Evolutionary conservation across 2,888 invertebrate genomes (phyloP).

Genomic region (Scaptomyza caliginosa): DNA sequence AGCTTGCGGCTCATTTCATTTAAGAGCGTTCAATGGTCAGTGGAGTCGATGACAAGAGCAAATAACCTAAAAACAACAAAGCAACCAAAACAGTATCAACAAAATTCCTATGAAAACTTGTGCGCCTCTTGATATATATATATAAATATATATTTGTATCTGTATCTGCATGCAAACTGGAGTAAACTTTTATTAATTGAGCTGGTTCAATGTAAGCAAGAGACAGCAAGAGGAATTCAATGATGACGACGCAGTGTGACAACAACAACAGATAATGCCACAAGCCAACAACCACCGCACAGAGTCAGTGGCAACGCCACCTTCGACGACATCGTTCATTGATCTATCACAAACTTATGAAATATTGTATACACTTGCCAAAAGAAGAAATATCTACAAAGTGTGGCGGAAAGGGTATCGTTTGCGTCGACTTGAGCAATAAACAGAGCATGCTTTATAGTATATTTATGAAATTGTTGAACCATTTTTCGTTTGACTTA

Average conservation of each 20-base stretch:
- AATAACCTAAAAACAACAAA: slow-evolving; percentile 43
- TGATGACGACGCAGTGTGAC: slow-evolving; percentile 36
- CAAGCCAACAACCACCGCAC: slow-evolving; percentile 2
- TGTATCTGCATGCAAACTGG: slow-evolving; percentile 51
- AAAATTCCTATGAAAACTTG: slow-evolving; percentile 59
- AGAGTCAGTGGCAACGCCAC: slow-evolving; percentile 26
- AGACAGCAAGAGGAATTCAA: slow-evolving; percentile 23
- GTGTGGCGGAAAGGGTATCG: slow-evolving; percentile 41
- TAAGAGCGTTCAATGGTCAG: slow-evolving; percentile 23
- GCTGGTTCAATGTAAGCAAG: slow-evolving; percentile 19
- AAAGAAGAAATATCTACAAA: background rate
- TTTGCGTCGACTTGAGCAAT: background rate
- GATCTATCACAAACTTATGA: slow-evolving; percentile 7
- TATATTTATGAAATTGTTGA: slow-evolving; percentile 31
- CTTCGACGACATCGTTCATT: slow-evolving; percentile 13
- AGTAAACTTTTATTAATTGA: slow-evolving; percentile 72
- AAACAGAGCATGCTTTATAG: background rate
- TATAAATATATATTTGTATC: background rate
- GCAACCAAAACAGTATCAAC: slow-evolving; percentile 46
- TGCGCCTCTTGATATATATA: slow-evolving; percentile 51
- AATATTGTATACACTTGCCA: slow-evolving; percentile 10
- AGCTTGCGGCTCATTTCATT: slow-evolving; percentile 41
- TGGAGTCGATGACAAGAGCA: slow-evolving; percentile 52
- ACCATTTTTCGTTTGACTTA: slow-evolving; percentile 43
- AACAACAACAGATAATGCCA: slow-evolving; percentile 9